These are phyloP conservation scores for Nematostella vectensis DNA, from an alignment of 92 coral and sea anemone genomes.

Conservation along the genomic window DNA sequence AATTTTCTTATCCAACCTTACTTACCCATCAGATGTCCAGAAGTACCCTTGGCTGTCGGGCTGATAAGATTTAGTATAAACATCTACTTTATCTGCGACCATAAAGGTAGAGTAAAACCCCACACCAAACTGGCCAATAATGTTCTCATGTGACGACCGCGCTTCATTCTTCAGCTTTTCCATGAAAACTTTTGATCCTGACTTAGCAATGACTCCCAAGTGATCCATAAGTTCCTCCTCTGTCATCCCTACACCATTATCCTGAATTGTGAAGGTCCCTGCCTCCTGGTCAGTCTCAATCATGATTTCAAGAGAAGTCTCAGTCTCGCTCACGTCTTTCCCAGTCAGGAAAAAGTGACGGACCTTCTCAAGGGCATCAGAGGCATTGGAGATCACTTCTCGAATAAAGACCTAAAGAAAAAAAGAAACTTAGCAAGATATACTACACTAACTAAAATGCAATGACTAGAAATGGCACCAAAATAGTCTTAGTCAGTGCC, in stretches of 20 bases:
- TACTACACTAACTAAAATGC: not conserved
- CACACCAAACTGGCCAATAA: slow-evolving; percentile 98
- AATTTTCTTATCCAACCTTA: no score
- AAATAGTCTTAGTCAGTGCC: no score
- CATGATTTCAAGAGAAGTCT: slow-evolving; percentile 70
- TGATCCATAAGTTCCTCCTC: slow-evolving; percentile 71
- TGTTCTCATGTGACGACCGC: slow-evolving; percentile 50
- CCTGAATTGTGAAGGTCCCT: slow-evolving; percentile 80
- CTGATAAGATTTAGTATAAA: slow-evolving; percentile 65
- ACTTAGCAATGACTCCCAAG: slow-evolving; percentile 90
- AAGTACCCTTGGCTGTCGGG: slow-evolving; percentile 81
- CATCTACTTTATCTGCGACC: slow-evolving; percentile 93
- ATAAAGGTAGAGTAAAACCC: slow-evolving; percentile 96
- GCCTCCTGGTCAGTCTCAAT: slow-evolving; percentile 77
- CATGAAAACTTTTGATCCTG: slow-evolving; percentile 88
- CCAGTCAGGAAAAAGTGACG: slow-evolving; percentile 87
- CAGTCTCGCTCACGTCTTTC: slow-evolving; percentile 58
- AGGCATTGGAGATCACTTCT: slow-evolving; percentile 87
- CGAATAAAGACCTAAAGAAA: slow-evolving; percentile 79
- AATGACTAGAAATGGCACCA: no score
- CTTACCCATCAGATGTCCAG: slow-evolving; percentile 99
- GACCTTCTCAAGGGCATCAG: slow-evolving; percentile 92
- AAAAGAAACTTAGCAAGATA: not conserved
- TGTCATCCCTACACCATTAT: slow-evolving; percentile 91
- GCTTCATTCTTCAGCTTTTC: slow-evolving; percentile 68